phyloP scores from a whole-genome alignment of 2,113 vertebrate species.

The Chunga burmeisteri region DNA sequence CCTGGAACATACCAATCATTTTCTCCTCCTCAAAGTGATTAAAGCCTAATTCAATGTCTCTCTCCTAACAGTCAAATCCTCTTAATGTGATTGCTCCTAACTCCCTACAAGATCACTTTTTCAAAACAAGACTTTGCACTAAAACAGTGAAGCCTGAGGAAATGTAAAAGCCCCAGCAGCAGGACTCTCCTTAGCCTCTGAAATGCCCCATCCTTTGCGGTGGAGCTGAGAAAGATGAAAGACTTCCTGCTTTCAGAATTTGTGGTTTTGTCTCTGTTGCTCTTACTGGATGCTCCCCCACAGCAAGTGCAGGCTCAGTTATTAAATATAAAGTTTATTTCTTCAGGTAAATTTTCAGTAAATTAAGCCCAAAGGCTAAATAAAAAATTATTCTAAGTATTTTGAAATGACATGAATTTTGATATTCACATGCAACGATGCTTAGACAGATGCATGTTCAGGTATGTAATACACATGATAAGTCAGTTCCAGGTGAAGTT shows the following conservation, averaged over 20 bases:
- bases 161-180: not conserved
- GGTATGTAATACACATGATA: rapidly evolving
- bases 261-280: not conserved
- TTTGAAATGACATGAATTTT: not conserved
- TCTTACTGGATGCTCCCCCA: not conserved
- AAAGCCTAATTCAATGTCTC: not conserved
- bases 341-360: not conserved
- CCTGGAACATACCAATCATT: not conserved
- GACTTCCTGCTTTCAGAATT: not conserved
- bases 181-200: not conserved
- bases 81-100: not conserved
- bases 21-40: not conserved
- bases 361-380: not conserved
- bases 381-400: not conserved
- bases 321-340: not conserved
- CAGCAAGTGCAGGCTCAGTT: not conserved
- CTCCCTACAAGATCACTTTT: not conserved
- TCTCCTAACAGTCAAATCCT: not conserved
- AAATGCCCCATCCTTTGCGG: not conserved
- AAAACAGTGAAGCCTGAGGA: not conserved
- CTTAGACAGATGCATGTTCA: not conserved
- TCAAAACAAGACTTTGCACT: not conserved
- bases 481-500: not conserved
- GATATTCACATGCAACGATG: not conserved
- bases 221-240: not conserved